Percentiles rank a stretch among this genome's conserved stretches.
Conservation (phyloP, 2,113 vertebrate species). For the Crocuta crocuta region DNA sequence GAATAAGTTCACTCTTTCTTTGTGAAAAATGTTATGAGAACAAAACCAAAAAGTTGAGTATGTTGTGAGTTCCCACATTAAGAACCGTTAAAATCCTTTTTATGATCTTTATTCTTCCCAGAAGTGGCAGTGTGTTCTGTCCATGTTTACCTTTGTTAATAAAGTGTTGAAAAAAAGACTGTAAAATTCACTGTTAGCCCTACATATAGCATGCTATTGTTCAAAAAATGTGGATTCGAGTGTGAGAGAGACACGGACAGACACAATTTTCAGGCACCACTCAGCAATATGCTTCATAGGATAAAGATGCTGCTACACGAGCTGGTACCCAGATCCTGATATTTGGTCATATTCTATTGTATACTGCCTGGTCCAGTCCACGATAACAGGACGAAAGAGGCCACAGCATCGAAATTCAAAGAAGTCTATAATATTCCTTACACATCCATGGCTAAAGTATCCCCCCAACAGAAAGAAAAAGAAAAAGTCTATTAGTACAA, state of each 20-base stretch:
- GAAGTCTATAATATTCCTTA: slow-evolving; percentile 99
- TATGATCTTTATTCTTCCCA: slow-evolving; percentile 85
- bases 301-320: slow-evolving; percentile 91
- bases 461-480: slow-evolving; percentile 29
- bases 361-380: slow-evolving; percentile 99
- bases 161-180: slow-evolving; percentile 87
- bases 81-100: slow-evolving; percentile 90
- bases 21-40: slow-evolving; percentile 85
- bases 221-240: slow-evolving; percentile 89
- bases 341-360: slow-evolving; percentile 99
- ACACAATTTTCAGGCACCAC: slow-evolving; percentile 91
- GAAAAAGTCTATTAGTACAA: slow-evolving; percentile 58
- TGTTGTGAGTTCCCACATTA: slow-evolving; percentile 82
- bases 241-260: slow-evolving; percentile 85
- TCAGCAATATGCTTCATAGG: slow-evolving; percentile 88
- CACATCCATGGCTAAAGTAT: slow-evolving; percentile 94
- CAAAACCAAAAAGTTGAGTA: slow-evolving; percentile 80
- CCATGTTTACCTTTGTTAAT: slow-evolving; percentile 87
- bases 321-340: slow-evolving; percentile 98
- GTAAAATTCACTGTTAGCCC: slow-evolving; percentile 88
- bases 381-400: slow-evolving; percentile 95
- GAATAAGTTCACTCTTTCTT: slow-evolving; percentile 84
- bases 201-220: slow-evolving; percentile 94
- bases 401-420: slow-evolving; percentile 99
- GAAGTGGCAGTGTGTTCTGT: slow-evolving; percentile 92